Percentiles rank a stretch among this genome's conserved stretches.
Conservation (phyloP, 2,888 invertebrate species). For the Lasioglossum figueresi region DNA sequence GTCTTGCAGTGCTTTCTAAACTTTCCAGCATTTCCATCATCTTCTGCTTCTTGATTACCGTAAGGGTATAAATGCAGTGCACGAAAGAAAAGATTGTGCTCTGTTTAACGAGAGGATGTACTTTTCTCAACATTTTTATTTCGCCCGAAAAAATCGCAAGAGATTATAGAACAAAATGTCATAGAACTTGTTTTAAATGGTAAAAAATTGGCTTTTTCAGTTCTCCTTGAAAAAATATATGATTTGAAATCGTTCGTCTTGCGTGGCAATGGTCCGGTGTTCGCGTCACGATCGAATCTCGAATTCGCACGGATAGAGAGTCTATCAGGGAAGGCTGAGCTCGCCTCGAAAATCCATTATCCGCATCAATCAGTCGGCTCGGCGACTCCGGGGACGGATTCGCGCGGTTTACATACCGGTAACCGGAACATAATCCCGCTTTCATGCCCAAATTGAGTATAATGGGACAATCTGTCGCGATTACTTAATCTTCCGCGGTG, state of each 20-base stretch:
- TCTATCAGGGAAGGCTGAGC: background rate
- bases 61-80: too few relatives aligned
- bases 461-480: slow-evolving; percentile 13
- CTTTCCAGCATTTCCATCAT: too few relatives aligned
- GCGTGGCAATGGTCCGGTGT: background rate
- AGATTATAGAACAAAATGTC: too few relatives aligned
- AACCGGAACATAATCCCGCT: slow-evolving; percentile 6
- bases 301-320: background rate
- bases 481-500: slow-evolving; percentile 2
- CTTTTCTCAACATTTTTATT: too few relatives aligned
- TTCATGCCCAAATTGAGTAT: background rate
- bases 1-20: too few relatives aligned
- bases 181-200: too few relatives aligned
- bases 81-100: too few relatives aligned
- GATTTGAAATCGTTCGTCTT: background rate
- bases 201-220: too few relatives aligned
- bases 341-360: background rate
- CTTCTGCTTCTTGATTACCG: too few relatives aligned
- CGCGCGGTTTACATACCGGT: slow-evolving; percentile 6
- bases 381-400: background rate
- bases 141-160: too few relatives aligned
- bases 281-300: background rate
- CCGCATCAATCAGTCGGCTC: background rate
- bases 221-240: too few relatives aligned
- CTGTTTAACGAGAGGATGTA: too few relatives aligned